Evolutionary conservation across 2,888 invertebrate species (phyloP), one percentile per base, ranked within the genome.

Genomic region (Oligia fasciuncula): DNA sequence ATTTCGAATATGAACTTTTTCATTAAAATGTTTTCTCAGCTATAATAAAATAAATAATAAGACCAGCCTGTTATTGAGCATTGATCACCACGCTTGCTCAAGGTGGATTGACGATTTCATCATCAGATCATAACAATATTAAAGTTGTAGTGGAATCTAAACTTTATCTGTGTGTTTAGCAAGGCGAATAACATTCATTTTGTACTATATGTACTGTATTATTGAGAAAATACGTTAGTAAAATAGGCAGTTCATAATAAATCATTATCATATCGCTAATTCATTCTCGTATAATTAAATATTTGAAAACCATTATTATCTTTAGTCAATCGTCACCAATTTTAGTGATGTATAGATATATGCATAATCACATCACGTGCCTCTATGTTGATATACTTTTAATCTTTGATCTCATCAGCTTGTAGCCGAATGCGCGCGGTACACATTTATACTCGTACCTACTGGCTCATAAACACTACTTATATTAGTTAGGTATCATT

Each of bases 401-500:
- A 14, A 51, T 73, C 13, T 81, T 13, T 73, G 19, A 72, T 65
- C 46, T 29, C 0, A 63, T 63, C 63, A 49, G 29, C 29, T 70
- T 35, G 1, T 17, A 62, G 19, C 4, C 17, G 17, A 29, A 68
- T 70, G 43, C 8, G 17, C 2, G 9, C 2, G 9, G 14, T 51
- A 13, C 29, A 51, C 13, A 3, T 29, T 19, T n/a, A 19, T 65
- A 46, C 49, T 49, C 13, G 0, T 49, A 54, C 17, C 2, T 80
- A 62, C 19, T n/a, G 35, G 3, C 11, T 40, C n/a, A n/a, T 49
- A 66, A 51, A 46, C 19, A 60, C 19, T 35, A 62, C 35, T 73
- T 54, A 73, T 2, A 57, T 65, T 57, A 23, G 62, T 71, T 76
- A 19, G 23, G 19, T 46, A 40, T 57, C 17, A 83, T 80, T 66